Base-by-base conservation (phyloP, 2,113 vertebrate species). In the Vireo altiloquus region DNA sequence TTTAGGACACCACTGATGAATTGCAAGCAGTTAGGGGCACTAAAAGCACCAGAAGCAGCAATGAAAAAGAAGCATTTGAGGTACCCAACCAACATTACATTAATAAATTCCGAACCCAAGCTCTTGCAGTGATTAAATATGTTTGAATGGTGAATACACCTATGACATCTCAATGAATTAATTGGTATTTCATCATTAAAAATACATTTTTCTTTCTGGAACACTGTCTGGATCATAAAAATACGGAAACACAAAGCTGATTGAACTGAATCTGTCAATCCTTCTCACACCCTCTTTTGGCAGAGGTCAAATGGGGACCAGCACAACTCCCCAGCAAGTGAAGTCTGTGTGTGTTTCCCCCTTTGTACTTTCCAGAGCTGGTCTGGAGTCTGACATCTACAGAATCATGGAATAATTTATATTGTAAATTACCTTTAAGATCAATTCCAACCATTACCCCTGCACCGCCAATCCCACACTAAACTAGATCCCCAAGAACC, bases 361-460 rank as follows among this genome's bases (percentile, higher is more conserved):
- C 3, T 28, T 37, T 6, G 14, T 27, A 17, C 22, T 63, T 68
- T 50, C 16, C 42, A 80, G 61, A 79, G 35, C 1, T 49, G 16
- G 19, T 59, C 37, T 80, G 23, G 35, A 83, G 20, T 14, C 24
- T 71, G 35, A 46, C 14, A 10, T 28, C 30, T 59, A 28, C 19
- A 52, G 23, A 81, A 33, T 37, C 15, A 28, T 57, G 24, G 19
- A 81, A 44, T 59, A 2, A 39, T 52, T 74, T 57, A 19, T 33
- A 6, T 13, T 50, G 27, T 50, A 24, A 72, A 65, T 0, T 1
- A 49, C 25, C 17, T 57, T 50, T 37, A 72, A 65, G 35, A 28
- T 11, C 0, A 0, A 44, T 27, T 59, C 37, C 12, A 81, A 4
- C 7, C 37, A 44, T 37, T 27, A 57, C 13, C 18, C 17, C 12